A percentile compares a stretch with the other conserved stretches of the same genome.
Evolutionary conservation across 2,797 vertebrate species (phyloP).

Genomic region (Phyllotis vaccarum): DNA sequence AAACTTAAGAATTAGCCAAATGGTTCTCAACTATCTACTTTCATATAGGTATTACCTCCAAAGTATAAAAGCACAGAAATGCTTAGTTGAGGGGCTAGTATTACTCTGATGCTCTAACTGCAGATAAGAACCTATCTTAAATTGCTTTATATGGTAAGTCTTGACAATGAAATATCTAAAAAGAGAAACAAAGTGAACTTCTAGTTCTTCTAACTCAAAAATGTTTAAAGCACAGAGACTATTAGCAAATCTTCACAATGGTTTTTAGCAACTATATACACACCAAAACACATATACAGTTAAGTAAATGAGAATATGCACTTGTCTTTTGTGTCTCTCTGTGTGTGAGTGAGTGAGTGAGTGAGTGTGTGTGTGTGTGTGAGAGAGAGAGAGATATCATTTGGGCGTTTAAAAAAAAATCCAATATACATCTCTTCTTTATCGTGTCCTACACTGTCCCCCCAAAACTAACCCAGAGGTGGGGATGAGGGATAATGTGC

Average conservation of each 20-base stretch:
- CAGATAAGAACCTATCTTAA: neutral
- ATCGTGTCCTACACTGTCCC: neutral
- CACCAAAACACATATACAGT: neutral
- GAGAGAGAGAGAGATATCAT: neutral
- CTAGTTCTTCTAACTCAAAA: slow-evolving; percentile 4
- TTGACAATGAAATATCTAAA: slow-evolving; percentile 48
- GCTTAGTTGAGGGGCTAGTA: neutral
- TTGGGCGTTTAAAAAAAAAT: neutral
- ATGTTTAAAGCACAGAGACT: neutral
- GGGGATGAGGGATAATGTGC: neutral
- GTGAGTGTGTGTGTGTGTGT: neutral
- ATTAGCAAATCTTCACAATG: neutral
- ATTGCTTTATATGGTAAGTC: slow-evolving; percentile 20
- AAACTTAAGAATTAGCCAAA: neutral
- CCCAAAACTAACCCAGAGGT: neutral
- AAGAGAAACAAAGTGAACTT: slow-evolving; percentile 26
- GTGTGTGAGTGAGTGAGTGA: neutral
- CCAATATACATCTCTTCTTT: neutral
- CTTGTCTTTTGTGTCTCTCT: neutral
- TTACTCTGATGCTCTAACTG: neutral
- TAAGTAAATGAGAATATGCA: neutral
- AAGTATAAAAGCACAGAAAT: neutral
- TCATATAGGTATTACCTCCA: neutral
- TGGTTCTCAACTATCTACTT: neutral
- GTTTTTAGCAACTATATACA: neutral